Percentiles rank a stretch among this genome's conserved stretches.
phyloP scores from a whole-genome alignment of 2,888 invertebrate genomes.

The Eurytoma californica region DNA sequence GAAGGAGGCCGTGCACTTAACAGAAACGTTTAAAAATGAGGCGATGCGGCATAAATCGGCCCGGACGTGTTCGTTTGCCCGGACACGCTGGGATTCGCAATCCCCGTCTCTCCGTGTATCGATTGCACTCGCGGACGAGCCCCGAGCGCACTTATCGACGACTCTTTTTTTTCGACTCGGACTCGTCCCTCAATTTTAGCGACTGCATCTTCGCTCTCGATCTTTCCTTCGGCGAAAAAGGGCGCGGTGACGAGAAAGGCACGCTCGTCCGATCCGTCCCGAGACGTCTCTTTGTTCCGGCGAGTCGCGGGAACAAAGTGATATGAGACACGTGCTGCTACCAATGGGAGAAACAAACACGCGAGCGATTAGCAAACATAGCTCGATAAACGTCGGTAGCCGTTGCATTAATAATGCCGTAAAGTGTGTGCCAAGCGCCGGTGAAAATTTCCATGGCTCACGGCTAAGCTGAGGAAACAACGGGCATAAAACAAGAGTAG shows the following conservation, averaged over 20 bases:
- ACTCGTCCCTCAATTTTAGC: not conserved
- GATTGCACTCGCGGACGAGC: not conserved
- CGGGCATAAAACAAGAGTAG: not conserved
- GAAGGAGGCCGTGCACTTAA: not conserved
- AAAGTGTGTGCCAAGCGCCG: not conserved
- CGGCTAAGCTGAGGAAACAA: not conserved
- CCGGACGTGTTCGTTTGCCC: not conserved
- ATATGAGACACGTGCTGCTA: constrained; percentile 6
- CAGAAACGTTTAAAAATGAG: too few relatives aligned
- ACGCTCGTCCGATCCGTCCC: too few relatives aligned
- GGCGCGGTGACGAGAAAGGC: not conserved
- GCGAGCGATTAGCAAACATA: not conserved
- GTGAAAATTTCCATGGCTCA: constrained; percentile 12
- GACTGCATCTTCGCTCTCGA: not conserved
- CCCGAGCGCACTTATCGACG: too few relatives aligned
- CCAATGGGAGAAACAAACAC: not conserved
- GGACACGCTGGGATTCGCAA: not conserved
- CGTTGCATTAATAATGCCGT: constrained; percentile 15
- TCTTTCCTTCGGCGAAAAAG: not conserved
- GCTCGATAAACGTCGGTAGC: not conserved
- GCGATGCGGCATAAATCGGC: constrained; percentile 13
- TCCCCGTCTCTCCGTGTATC: not conserved
- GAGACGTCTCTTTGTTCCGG: not conserved
- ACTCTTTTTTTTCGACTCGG: not conserved
- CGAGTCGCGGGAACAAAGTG: not conserved